Conservation (phyloP, 2,888 invertebrate genomes). For the Agrotis segetum region DNA sequence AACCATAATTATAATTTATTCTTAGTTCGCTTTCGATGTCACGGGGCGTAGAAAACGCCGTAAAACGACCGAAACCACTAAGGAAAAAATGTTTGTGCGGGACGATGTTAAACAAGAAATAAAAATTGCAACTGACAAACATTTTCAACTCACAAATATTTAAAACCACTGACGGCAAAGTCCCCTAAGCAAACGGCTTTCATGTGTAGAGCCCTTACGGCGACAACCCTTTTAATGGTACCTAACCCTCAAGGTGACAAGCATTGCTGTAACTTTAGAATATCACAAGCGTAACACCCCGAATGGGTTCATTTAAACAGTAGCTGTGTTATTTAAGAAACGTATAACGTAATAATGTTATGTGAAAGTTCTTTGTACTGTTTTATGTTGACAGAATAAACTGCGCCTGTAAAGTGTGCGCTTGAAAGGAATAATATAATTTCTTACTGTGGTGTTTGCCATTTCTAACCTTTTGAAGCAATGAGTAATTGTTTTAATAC, state of each 20-base stretch:
- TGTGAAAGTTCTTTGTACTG: constrained; percentile 8
- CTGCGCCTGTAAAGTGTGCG: constrained; percentile 16
- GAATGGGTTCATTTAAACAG: constrained; percentile 40
- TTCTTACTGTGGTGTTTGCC: no score
- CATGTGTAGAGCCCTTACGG: constrained; percentile 1
- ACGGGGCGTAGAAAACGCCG: no score
- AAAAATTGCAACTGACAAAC: no score
- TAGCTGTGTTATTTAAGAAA: constrained; percentile 14
- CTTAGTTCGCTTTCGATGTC: no score
- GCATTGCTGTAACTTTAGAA: constrained; percentile 24
- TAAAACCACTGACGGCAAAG: no score
- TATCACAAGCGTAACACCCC: constrained; percentile 21
- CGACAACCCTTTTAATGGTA: constrained; percentile 44
- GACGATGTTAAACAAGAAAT: no score
- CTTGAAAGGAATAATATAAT: not conserved
- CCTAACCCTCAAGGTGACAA: constrained; percentile 22
- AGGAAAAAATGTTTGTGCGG: no score
- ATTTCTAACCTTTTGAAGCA: not conserved
- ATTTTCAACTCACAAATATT: no score
- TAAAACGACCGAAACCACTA: no score
- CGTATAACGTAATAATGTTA: constrained; percentile 5
- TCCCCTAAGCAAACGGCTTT: no score
- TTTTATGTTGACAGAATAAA: constrained; percentile 18
- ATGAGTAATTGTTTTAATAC: constrained; percentile 2
- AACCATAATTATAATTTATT: no score